phyloP scores from a whole-genome alignment of 1,140 invertebrate genomes.

The Pseudachorutes palmiensis region DNA sequence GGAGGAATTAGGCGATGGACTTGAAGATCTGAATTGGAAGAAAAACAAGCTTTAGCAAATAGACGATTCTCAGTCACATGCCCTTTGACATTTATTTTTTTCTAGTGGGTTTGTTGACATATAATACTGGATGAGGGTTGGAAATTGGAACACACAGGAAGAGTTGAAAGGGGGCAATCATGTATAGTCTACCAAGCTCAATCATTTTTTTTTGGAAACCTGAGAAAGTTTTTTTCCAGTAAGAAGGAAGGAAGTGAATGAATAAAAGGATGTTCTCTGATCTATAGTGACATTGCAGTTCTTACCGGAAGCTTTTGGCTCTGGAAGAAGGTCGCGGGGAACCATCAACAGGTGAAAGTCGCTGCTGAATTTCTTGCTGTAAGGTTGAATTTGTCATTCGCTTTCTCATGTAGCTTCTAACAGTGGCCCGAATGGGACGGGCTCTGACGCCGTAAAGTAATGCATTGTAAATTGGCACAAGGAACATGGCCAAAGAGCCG shows the following conservation, averaged over 20 bases:
- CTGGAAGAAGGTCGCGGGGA: conserved; percentile 34
- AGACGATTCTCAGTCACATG: not conserved
- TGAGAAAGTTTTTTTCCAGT: too few species aligned
- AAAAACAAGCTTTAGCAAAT: not conserved
- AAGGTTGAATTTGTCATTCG: conserved; percentile 37
- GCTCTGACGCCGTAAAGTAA: conserved; percentile 36
- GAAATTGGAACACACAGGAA: too few species aligned
- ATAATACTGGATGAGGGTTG: too few species aligned
- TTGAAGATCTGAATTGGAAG: conserved; percentile 31
- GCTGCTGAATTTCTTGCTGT: conserved; percentile 37
- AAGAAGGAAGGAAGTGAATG: too few species aligned
- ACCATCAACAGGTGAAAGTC: conserved; percentile 38
- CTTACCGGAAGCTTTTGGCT: conserved; percentile 38
- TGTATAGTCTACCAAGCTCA: too few species aligned
- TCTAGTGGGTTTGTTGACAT: too few species aligned
- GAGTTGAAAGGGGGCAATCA: too few species aligned
- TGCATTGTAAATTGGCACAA: conserved; percentile 32
- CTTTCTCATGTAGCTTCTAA: conserved; percentile 37
- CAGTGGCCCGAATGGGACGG: conserved; percentile 34
- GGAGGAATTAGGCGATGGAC: conserved; percentile 35
- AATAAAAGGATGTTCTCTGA: too few species aligned
- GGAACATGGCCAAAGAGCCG: conserved; percentile 33
- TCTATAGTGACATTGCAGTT: not conserved
- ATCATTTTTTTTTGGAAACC: too few species aligned
- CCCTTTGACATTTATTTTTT: too few species aligned